Conservation (phyloP, 2,888 invertebrate species). For the Heptascelio sp. region DNA sequence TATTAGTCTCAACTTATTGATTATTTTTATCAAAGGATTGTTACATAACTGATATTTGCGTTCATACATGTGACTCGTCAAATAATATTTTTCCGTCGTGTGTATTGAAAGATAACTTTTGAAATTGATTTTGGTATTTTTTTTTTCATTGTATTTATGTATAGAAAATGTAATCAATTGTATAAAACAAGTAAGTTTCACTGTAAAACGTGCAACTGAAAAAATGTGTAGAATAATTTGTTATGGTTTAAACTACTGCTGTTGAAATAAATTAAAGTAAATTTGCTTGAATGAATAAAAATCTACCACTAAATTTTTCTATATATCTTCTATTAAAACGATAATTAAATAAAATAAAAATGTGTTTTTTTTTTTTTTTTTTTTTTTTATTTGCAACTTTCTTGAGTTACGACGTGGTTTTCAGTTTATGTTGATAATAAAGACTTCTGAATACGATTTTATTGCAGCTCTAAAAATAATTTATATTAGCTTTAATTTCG, state of each 20-base stretch:
- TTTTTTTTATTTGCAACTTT: too few species aligned
- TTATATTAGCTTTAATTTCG: too few species aligned
- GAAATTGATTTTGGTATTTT: conserved; percentile 41
- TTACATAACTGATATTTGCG: conserved; percentile 49
- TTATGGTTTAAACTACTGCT: conserved; percentile 24
- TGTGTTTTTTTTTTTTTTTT: too few species aligned
- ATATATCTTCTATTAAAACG: too few species aligned
- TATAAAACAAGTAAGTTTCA: conserved; percentile 27
- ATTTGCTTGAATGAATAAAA: too few species aligned
- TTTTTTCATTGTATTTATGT: conserved; percentile 19
- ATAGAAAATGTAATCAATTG: conserved; percentile 50
- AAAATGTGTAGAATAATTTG: conserved; percentile 30
- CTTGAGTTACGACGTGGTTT: too few species aligned
- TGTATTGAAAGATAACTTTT: conserved; percentile 37
- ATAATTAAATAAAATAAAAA: too few species aligned
- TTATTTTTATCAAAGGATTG: conserved; percentile 37
- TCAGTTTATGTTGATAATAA: too few species aligned
- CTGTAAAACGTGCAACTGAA: conserved; percentile 6
- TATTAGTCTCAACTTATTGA: conserved; percentile 15
- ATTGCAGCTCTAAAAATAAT: too few species aligned
- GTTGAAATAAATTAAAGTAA: conserved; percentile 39
- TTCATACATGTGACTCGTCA: conserved; percentile 31
- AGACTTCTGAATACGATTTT: too few species aligned
- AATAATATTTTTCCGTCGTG: conserved; percentile 39
- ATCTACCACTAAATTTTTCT: too few species aligned